Conservation (phyloP, 2,888 invertebrate genomes). For the Lordiphosa fenestrarum region DNA sequence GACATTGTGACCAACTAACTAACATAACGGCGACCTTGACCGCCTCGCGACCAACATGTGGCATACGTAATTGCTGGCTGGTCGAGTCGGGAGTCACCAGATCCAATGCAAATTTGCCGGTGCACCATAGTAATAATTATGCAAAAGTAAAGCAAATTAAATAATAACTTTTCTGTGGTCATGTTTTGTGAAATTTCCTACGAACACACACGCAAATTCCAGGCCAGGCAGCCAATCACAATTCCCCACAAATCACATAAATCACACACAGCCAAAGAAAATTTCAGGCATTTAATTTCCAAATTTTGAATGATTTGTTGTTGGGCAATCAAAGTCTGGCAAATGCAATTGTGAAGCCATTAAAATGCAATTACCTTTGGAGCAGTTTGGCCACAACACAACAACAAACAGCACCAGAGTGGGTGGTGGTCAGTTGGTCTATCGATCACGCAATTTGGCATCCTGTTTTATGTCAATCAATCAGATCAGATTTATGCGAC, state of each 20-base stretch:
- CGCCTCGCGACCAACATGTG: slow-evolving; percentile 63
- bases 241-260: slow-evolving; percentile 44
- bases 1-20: slow-evolving; percentile 52
- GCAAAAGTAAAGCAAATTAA: slow-evolving; percentile 46
- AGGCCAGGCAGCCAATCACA: slow-evolving; percentile 3
- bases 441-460: slow-evolving; percentile 53
- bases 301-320: slow-evolving; percentile 52
- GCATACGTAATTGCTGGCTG: slow-evolving; percentile 66
- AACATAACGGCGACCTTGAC: slow-evolving; percentile 58
- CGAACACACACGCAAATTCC: slow-evolving; percentile 16
- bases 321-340: slow-evolving; percentile 34
- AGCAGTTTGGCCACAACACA: slow-evolving; percentile 12
- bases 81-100: slow-evolving; percentile 23
- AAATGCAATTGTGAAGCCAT: slow-evolving; percentile 56
- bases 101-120: slow-evolving; percentile 6
- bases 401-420: slow-evolving; percentile 20
- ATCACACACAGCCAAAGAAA: slow-evolving; percentile 27
- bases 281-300: slow-evolving; percentile 54
- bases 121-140: slow-evolving; percentile 53
- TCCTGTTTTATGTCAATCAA: slow-evolving; percentile 70
- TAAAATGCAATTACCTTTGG: slow-evolving; percentile 59
- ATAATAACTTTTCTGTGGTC: slow-evolving; percentile 31
- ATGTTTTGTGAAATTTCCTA: slow-evolving; percentile 1
- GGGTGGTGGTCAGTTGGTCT: slow-evolving; percentile 20
- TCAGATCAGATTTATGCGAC: slow-evolving; percentile 43